Percentiles rank a stretch among this genome's conserved stretches.
phyloP scores from a whole-genome alignment of 2,113 vertebrate genomes.

The Vanacampus margaritifer region DNA sequence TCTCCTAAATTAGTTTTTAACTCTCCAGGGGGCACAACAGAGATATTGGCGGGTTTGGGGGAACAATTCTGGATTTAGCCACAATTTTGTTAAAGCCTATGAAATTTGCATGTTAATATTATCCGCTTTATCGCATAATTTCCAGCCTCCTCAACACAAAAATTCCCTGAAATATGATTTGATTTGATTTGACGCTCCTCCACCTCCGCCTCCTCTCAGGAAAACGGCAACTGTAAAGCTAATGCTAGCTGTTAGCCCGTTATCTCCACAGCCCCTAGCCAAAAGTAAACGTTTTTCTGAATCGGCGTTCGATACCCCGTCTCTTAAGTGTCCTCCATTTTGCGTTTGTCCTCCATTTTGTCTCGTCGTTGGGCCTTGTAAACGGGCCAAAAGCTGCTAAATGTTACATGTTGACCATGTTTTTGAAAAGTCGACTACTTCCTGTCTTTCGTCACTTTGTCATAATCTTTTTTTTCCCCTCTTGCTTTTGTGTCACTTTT shows the following conservation, averaged over 20 bases:
- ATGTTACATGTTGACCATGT: neutral
- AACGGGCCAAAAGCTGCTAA: slow-evolving; percentile 3
- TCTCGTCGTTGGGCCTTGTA: neutral
- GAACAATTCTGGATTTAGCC: neutral
- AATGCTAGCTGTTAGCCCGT: neutral
- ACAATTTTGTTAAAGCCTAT: neutral
- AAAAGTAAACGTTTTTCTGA: neutral
- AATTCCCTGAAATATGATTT: neutral
- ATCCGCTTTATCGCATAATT: no score
- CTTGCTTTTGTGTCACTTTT: neutral
- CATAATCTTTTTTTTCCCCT: neutral
- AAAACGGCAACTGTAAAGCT: neutral
- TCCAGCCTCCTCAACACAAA: neutral
- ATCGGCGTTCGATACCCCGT: neutral
- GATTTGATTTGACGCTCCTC: neutral
- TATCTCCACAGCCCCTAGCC: neutral
- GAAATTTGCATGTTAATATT: neutral
- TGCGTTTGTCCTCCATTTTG: neutral
- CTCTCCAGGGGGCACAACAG: neutral
- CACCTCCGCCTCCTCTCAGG: neutral
- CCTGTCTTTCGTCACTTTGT: neutral
- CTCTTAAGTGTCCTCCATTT: neutral
- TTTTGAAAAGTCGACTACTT: neutral
- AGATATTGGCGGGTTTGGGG: neutral
- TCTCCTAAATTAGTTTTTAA: neutral